Evolutionary conservation across 2,113 vertebrate genomes (phyloP).

Genomic region (Hippocampus barbouri): DNA sequence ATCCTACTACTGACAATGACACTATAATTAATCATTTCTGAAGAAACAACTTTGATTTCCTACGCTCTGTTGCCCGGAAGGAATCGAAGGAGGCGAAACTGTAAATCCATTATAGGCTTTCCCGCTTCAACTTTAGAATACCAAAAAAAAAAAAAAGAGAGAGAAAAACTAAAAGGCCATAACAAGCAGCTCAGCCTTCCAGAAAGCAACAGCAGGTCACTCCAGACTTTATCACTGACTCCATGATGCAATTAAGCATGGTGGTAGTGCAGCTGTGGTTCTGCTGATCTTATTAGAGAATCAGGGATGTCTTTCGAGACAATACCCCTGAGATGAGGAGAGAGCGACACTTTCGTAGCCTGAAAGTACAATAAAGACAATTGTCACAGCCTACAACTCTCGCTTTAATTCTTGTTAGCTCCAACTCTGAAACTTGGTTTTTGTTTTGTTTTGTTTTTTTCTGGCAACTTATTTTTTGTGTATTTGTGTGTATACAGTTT

Average conservation of each 20-base stretch:
- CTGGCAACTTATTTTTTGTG: slow-evolving; percentile 3
- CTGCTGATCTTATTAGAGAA: slow-evolving; percentile 64
- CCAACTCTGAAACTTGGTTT: slow-evolving; percentile 18
- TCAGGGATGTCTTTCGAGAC: slow-evolving; percentile 58
- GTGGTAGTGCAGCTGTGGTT: slow-evolving; percentile 64
- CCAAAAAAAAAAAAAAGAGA: neutral
- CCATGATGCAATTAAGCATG: slow-evolving; percentile 67
- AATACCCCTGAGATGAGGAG: slow-evolving; percentile 54
- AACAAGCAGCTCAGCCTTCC: slow-evolving; percentile 51
- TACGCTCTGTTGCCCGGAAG: neutral
- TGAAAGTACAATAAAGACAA: slow-evolving; percentile 54
- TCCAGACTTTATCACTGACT: slow-evolving; percentile 67
- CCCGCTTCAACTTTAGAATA: neutral
- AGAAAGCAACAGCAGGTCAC: slow-evolving; percentile 62
- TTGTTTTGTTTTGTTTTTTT: slow-evolving; percentile 9
- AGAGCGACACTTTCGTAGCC: slow-evolving; percentile 29
- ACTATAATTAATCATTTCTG: neutral
- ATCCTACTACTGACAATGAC: neutral
- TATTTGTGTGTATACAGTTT: slow-evolving; percentile 20
- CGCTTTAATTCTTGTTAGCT: slow-evolving; percentile 22
- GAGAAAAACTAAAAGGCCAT: slow-evolving; percentile 28
- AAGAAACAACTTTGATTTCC: neutral
- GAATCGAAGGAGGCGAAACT: neutral
- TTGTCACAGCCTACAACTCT: slow-evolving; percentile 34
- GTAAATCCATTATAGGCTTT: slow-evolving; percentile 27